Evolutionary conservation across 2,797 vertebrate genomes (phyloP).

Genomic region (Rhynchonycteris naso): DNA sequence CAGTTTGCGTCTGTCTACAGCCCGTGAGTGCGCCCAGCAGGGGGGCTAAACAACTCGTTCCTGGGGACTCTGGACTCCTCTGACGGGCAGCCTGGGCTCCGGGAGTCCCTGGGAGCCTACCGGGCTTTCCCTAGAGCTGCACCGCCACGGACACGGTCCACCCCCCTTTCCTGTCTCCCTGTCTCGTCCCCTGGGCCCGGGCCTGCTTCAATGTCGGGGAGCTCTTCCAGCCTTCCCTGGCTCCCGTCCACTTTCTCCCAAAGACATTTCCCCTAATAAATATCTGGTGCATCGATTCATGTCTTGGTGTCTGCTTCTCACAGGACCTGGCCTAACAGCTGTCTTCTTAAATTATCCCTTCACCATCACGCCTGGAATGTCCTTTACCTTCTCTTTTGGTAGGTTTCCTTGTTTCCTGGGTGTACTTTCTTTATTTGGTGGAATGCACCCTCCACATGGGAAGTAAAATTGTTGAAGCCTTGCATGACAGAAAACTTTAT

Average conservation of each 20-base stretch:
- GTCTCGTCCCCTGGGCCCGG: neutral
- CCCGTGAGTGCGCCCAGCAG: neutral
- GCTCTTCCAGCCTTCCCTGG: neutral
- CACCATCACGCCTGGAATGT: constrained; percentile 17
- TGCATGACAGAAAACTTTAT: constrained; percentile 64
- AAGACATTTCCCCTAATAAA: neutral
- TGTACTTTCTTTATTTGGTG: constrained; percentile 46
- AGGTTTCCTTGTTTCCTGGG: constrained; percentile 18
- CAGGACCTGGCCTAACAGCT: neutral
- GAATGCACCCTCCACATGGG: constrained; percentile 63
- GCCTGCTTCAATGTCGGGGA: neutral
- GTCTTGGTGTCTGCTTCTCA: neutral
- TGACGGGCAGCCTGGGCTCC: neutral
- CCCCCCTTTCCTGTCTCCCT: neutral
- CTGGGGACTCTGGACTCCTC: neutral
- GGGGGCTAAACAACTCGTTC: neutral
- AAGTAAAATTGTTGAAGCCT: constrained; percentile 69
- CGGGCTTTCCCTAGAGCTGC: neutral
- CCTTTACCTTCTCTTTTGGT: neutral
- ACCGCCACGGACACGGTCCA: neutral
- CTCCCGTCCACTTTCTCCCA: neutral
- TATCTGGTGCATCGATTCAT: neutral
- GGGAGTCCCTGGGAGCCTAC: neutral
- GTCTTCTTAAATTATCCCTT: neutral
- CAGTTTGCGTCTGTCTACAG: too few species aligned